These are phyloP conservation scores for Xiphorhynchus elegans DNA, from an alignment of 2,113 vertebrate species.

Conservation along the genomic window DNA sequence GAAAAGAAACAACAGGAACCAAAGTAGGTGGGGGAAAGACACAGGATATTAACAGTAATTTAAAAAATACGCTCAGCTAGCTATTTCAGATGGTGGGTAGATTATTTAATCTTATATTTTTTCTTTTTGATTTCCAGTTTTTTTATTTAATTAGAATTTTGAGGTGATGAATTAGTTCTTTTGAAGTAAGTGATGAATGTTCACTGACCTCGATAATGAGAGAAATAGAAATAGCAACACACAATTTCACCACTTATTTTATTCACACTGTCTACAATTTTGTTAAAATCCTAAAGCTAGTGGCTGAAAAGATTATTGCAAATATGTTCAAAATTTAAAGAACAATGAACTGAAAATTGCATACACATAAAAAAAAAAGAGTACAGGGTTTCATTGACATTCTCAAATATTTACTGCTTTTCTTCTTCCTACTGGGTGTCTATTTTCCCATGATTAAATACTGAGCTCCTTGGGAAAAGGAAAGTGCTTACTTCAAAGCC, in stretches of 20 bases:
- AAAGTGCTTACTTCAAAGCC: not conserved
- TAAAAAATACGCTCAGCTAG: not conserved
- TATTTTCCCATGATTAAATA: slow-evolving; percentile 6
- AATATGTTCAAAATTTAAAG: not conserved
- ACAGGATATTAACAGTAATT: not conserved
- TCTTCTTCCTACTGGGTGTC: not conserved
- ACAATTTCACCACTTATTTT: not conserved
- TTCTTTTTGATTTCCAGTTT: not conserved
- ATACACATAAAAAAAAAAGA: not conserved
- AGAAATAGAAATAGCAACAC: not conserved
- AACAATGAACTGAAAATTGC: not conserved
- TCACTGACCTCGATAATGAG: not conserved
- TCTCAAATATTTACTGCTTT: not conserved
- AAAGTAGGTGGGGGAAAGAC: not conserved
- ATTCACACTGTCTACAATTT: not conserved
- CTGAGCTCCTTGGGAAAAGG: not conserved
- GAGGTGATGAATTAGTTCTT: not conserved
- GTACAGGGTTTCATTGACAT: not conserved
- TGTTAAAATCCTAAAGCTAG: not conserved
- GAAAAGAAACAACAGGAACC: slow-evolving; percentile 21
- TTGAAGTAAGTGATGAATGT: not conserved
- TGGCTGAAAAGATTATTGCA: not conserved
- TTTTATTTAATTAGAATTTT: not conserved
- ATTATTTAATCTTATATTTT: not conserved
- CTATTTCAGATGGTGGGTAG: not conserved